Percentiles rank a stretch among this genome's conserved stretches.
phyloP scores from a whole-genome alignment of 2,797 vertebrate species.

The Setipinna tenuifilis region DNA sequence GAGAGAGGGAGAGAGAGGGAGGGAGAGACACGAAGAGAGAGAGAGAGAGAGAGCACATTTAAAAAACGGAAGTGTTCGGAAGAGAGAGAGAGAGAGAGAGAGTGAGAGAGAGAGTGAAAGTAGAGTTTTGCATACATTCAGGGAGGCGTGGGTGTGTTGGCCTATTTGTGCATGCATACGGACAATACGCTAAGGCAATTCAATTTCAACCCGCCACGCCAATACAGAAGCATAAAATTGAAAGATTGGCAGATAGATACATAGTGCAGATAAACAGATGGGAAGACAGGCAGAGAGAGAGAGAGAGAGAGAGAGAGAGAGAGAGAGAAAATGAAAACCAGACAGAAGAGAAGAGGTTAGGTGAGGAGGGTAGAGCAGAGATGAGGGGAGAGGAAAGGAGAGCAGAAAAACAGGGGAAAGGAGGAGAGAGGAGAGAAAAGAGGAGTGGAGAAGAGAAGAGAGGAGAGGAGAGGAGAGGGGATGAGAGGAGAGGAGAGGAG shows the following conservation, averaged over 20 bases:
- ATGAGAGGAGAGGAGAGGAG: neutral
- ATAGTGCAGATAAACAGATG: constrained; percentile 1
- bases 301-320: neutral
- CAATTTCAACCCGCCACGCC: constrained; percentile 17
- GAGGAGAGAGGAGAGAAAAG: neutral
- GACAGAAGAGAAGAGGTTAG: neutral
- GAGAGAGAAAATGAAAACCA: neutral
- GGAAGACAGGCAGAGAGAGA: neutral
- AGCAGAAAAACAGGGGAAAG: neutral
- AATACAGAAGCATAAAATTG: constrained; percentile 17
- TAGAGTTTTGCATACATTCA: neutral
- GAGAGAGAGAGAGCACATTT: neutral
- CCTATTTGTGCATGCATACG: constrained; percentile 15
- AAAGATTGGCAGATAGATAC: constrained; percentile 17
- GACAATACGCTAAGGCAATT: constrained; percentile 8
- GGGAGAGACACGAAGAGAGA: constrained; percentile 7
- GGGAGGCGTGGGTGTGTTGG: neutral
- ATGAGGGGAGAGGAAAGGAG: neutral
- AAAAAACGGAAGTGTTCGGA: too few relatives aligned
- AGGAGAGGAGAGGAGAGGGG: neutral
- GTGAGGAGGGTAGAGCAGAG: neutral
- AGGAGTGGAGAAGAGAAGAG: neutral
- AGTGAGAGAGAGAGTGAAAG: constrained; percentile 12
- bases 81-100: neutral
- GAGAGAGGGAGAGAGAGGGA: constrained; percentile 8